These are phyloP conservation scores for Drosophila tanythrix DNA, from an alignment of 2,888 invertebrate genomes.

Conservation along the genomic window DNA sequence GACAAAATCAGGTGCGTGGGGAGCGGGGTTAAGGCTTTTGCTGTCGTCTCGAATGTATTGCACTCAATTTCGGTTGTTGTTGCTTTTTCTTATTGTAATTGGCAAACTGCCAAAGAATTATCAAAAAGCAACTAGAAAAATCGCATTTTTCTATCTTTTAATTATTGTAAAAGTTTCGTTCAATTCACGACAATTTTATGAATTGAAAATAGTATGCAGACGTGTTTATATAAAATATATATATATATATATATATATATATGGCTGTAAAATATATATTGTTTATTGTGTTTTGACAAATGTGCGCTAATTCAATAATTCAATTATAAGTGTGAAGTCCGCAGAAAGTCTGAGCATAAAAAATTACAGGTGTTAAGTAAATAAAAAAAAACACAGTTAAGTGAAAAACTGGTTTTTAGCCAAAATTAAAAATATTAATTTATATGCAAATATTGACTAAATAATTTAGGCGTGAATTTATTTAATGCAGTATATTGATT, in stretches of 20 bases:
- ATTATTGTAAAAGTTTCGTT: not conserved
- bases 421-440: not conserved
- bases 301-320: slow-evolving; percentile 1
- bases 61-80: slow-evolving; percentile 4
- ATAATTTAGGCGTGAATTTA: not conserved
- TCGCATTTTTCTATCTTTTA: slow-evolving; percentile 8
- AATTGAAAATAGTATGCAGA: slow-evolving; percentile 4
- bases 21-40: not conserved
- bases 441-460: not conserved
- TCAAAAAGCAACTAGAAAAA: slow-evolving; percentile 10
- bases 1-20: not conserved
- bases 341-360: slow-evolving; percentile 4
- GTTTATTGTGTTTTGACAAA: slow-evolving; percentile 1
- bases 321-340: not conserved
- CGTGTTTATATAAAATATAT: not conserved
- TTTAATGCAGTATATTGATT: not conserved
- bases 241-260: no score
- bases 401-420: not conserved
- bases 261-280: not conserved
- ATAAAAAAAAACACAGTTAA: slow-evolving; percentile 6
- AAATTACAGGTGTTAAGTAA: slow-evolving; percentile 10
- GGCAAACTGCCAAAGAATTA: slow-evolving; percentile 34
- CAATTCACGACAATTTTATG: slow-evolving; percentile 9
- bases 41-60: slow-evolving; percentile 29
- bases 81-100: not conserved